Percentiles rank a stretch among this genome's conserved stretches.
These are phyloP conservation scores for Prosapia bicincta DNA, from an alignment of 2,888 invertebrate species.

Conservation along the genomic window DNA sequence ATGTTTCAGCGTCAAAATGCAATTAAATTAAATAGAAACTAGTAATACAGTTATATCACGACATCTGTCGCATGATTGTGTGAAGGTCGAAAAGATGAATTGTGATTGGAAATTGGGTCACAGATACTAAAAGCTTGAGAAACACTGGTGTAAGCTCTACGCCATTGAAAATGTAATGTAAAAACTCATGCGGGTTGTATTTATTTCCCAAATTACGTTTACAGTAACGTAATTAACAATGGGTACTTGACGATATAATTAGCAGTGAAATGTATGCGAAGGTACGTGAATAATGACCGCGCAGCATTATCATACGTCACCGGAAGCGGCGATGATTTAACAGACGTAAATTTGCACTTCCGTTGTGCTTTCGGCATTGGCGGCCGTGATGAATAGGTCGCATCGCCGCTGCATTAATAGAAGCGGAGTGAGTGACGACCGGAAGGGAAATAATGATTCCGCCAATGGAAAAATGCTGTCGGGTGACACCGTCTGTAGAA, in stretches of 20 bases:
- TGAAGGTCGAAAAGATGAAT: too few species aligned
- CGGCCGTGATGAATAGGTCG: neutral
- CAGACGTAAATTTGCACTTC: neutral
- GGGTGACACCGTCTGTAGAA: neutral
- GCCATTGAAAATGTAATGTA: too few species aligned
- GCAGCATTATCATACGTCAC: neutral
- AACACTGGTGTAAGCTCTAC: too few species aligned
- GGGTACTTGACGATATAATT: neutral
- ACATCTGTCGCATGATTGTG: too few species aligned
- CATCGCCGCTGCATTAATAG: neutral
- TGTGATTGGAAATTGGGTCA: too few species aligned
- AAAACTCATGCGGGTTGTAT: too few species aligned
- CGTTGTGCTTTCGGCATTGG: neutral
- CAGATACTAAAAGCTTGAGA: too few species aligned
- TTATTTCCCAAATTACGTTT: too few species aligned
- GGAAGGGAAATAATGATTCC: neutral
- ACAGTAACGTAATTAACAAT: neutral
- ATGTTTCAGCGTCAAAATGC: too few species aligned
- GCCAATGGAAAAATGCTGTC: neutral
- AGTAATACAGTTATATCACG: too few species aligned
- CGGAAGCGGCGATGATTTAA: neutral
- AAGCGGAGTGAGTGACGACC: neutral
- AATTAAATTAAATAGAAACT: too few species aligned
- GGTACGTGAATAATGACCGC: neutral
- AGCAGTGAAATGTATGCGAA: neutral